Base-by-base conservation (phyloP, 2,888 invertebrate species). In the Lagria hirta region DNA sequence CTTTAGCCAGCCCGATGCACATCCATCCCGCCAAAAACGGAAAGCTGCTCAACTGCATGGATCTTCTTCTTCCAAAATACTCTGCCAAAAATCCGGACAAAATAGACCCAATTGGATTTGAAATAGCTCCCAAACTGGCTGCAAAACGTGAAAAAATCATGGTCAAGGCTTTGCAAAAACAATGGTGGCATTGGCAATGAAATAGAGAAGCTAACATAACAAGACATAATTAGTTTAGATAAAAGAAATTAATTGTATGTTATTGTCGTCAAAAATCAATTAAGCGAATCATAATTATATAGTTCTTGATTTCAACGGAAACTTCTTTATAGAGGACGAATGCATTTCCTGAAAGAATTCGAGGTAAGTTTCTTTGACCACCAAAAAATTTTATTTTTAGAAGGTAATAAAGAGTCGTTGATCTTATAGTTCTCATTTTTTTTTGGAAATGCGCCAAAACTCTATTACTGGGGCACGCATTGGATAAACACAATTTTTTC, bases 111-210 rank as follows among this genome's bases (percentile, higher is more conserved):
- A 84, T 66, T 0, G 85, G 85, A 67, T 84, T 86, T 1, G 84
- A 83, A 52, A 84, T 77, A 10, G 84, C 85, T 3, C 85, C 85
- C 37, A 86, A 66, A 52, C 84, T 82, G 1, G 86, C 86, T 83
- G 73, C 1, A 70, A 34, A 45, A 37, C 36, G 44, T 30, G 37
- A 45, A 34, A 47, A 18, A 36, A 46, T 17, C 8, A n/a, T n/a
- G 2, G 10, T 14, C 37, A 37, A 37, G 37, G 37, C 28, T 24
- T 21, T 2, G 4, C 2, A 4, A 32, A 10, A 3, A 32, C 32
- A 32, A 32, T 32, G 13, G 23, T 20, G 30, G 23, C 38, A 38
- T 38, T 38, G 38, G 13, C 30, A 29, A 29, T 38, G 38, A 18
- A n/a, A n/a, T n/a, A n/a, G n/a, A n/a, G n/a, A n/a, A n/a, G n/a